Conservation (phyloP, 2,888 invertebrate genomes). For the Pachydiplax longipennis region DNA sequence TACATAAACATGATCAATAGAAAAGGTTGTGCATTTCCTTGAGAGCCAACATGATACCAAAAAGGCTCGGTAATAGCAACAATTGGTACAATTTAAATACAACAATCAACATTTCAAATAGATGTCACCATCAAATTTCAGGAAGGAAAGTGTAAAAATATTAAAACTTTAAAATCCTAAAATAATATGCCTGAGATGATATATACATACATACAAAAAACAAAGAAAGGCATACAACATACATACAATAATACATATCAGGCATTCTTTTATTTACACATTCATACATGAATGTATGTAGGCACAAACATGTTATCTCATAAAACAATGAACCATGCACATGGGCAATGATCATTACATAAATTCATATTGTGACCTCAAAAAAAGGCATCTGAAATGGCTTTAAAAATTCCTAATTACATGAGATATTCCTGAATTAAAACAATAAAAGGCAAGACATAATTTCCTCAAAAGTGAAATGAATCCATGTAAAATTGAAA, state of each 20-base stretch:
- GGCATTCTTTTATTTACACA: not conserved
- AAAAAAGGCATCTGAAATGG: not conserved
- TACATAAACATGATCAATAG: not conserved
- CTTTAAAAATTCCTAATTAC: not conserved
- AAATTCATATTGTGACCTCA: not conserved
- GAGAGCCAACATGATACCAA: not conserved
- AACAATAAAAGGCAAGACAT: not conserved
- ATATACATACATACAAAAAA: conserved; percentile 29
- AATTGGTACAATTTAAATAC: not conserved
- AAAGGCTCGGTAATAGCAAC: not conserved
- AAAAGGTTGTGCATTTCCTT: conserved; percentile 23
- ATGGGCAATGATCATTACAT: not conserved
- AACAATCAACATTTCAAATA: not conserved
- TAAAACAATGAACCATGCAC: not conserved
- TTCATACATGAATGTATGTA: not conserved
- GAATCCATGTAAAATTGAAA: not conserved
- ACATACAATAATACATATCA: not conserved
- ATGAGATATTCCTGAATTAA: not conserved
- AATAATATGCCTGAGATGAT: conserved; percentile 24
- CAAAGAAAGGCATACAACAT: not conserved
- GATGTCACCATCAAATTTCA: conserved; percentile 13
- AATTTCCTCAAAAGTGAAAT: not conserved
- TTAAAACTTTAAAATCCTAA: conserved; percentile 23
- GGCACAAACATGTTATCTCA: not conserved
- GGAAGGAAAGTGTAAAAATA: conserved; percentile 22